Evolutionary conservation across 1,140 invertebrate species (phyloP).

Genomic region (Drosophila orena): DNA sequence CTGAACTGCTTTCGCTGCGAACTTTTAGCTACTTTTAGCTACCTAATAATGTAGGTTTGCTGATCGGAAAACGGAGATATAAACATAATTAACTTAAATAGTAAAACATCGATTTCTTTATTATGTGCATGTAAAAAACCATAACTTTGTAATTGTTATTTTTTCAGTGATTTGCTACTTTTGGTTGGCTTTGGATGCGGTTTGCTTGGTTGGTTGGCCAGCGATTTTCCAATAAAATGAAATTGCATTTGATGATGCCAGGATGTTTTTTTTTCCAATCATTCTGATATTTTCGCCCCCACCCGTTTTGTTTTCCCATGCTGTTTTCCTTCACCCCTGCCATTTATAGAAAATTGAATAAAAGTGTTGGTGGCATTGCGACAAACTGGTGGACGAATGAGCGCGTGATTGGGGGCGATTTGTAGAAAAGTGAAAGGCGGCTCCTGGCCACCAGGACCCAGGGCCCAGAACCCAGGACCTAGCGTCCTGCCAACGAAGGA

Average conservation of each 20-base stretch:
- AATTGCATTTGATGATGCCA: constrained; percentile 79
- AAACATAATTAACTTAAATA: too few species aligned
- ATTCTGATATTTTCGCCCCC: constrained; percentile 41
- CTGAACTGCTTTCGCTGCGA: too few species aligned
- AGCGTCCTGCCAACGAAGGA: constrained; percentile 39
- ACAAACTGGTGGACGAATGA: constrained; percentile 76
- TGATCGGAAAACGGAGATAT: too few species aligned
- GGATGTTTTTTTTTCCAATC: constrained; percentile 71
- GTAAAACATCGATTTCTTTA: too few species aligned
- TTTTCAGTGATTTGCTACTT: constrained; percentile 15
- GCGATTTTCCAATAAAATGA: constrained; percentile 80
- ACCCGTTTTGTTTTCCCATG: constrained; percentile 16
- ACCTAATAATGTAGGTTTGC: too few species aligned
- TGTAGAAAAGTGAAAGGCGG: constrained; percentile 45
- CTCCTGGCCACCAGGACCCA: constrained; percentile 9
- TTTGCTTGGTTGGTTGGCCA: constrained; percentile 74
- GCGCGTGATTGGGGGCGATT: constrained; percentile 72
- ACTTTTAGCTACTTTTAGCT: too few species aligned
- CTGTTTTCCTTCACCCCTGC: constrained; percentile 33
- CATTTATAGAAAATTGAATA: constrained; percentile 82
- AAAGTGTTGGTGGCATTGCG: constrained; percentile 79
- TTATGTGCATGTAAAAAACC: too few species aligned
- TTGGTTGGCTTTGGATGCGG: constrained; percentile 49
- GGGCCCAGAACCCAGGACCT: constrained; percentile 6
- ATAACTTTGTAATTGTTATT: not conserved